Evolutionary conservation across 2,888 invertebrate genomes (phyloP), one percentile per base, ranked within the genome.

Genomic region (Oscheius sp.): DNA sequence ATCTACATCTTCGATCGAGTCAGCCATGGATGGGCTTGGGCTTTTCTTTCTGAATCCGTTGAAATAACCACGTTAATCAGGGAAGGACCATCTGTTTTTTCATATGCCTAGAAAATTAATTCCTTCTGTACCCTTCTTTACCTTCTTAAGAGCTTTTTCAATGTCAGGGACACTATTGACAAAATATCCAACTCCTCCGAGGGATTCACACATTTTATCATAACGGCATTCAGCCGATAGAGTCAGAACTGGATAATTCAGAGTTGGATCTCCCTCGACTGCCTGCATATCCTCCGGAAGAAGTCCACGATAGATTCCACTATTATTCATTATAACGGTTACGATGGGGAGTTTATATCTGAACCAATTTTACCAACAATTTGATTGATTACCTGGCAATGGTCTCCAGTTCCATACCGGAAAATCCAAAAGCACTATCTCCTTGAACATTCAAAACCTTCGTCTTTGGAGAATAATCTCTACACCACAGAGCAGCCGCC

Each of bases 351-450:
- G 89, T 83, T 93, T 92, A 87, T 96, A 95, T 70, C 95, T 92
- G 78, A 8, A 86, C 30, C 22, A 12, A n/a, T 54, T 33, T 41
- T 38, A 4, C 5, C 9, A 30, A 28, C 2, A 51, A 5, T 30
- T 17, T 4, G 30, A 24, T 24, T 6, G 50, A 20, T 5, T 78
- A 90, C 90, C 91, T 89, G 85, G 92, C 91, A 91, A 95, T 93
- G 0, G 96, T 97, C 88, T 97, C 97, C 28, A 96, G 90, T 89
- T 97, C 97, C 95, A 96, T 95, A 84, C 94, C 96, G 28, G 95
- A 94, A 89, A 97, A 97, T 1, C 97, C 97, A 87, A 97, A 95
- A 0, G 96, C 97, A 45, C 94, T 94, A 87, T 97, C 97, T 0
- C 96, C 96, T 88, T 95, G 94, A 0, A 96, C 92, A 86, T 95